Base-by-base conservation (phyloP, 2,113 vertebrate genomes). In the Epinephelus lanceolatus region DNA sequence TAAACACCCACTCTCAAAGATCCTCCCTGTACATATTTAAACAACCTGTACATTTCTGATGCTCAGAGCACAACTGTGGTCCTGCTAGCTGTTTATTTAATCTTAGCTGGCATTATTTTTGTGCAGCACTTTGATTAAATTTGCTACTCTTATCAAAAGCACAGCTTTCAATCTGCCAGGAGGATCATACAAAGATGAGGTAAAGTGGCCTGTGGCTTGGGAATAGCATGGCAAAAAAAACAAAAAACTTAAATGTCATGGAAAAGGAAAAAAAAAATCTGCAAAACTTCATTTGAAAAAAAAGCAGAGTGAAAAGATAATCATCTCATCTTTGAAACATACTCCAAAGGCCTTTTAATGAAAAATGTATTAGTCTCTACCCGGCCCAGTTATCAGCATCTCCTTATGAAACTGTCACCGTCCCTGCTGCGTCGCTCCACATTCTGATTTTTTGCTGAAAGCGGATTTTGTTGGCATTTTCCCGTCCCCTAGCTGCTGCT, bases 331-430 rank as follows among this genome's bases (percentile, higher is more conserved):
- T 91, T 76, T 86, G 87, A 83, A 81, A 88, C 57, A 14, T 49
- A 47, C 53, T 88, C 87, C 86, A 85, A 80, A 88, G 79, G 59
- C 63, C 51, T 81, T 81, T 83, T 90, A 88, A 91, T 91, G 78
- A 94, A 90, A 91, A 51, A 93, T 91, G 86, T 86, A 91, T 92
- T 83, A 79, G 78, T 80, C 86, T 78, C 79, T 51, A 45, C 47
- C 42, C 57, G 33, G 66, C 82, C 72, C 52, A 66, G 70, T 90
- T 90, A 88, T 89, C 82, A 78, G 78, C 23, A 62, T 78, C 62
- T 84, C 84, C 73, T 86, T 30, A 78, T 59, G 53, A 79, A 78
- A 76, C 69, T 80, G 71, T 86, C 84, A 45, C 0, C 0, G 67
- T 67, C 47, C 78, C 71, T 9, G 52, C 70, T 55, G 69, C 11